phyloP scores from a whole-genome alignment of 2,113 vertebrate genomes.

The Ploceus nigricollis region DNA sequence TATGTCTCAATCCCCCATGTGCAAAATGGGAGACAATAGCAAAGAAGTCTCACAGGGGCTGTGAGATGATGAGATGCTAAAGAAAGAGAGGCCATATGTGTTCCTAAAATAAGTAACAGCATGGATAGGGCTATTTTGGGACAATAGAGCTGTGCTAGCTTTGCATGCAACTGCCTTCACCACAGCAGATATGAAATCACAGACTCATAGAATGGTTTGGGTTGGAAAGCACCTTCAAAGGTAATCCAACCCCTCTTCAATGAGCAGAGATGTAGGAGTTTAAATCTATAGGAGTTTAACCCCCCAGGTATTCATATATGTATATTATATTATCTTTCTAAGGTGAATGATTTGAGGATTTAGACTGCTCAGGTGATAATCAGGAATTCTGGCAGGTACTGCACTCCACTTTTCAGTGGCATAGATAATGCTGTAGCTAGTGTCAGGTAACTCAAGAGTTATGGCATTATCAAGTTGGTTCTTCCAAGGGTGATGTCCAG shows the following conservation, averaged over 20 bases:
- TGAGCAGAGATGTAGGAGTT: not conserved
- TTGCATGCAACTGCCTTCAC: constrained; percentile 30
- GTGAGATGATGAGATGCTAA: constrained; percentile 37
- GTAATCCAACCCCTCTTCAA: not conserved
- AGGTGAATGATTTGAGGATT: not conserved
- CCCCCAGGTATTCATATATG: not conserved
- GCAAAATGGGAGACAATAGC: constrained; percentile 46
- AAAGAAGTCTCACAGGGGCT: constrained; percentile 21
- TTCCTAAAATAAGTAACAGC: constrained; percentile 56
- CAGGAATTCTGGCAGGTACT: constrained; percentile 49
- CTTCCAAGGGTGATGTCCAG: not conserved
- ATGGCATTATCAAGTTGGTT: fast-evolving
- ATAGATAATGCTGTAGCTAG: not conserved
- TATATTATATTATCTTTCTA: not conserved
- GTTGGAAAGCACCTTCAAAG: not conserved
- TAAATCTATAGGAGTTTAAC: not conserved
- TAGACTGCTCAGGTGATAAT: constrained; percentile 16
- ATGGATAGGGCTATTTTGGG: constrained; percentile 34
- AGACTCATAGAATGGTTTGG: not conserved
- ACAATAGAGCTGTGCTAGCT: constrained; percentile 24
- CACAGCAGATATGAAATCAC: not conserved
- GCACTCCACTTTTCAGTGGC: not conserved
- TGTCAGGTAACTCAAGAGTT: not conserved
- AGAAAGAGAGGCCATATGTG: constrained; percentile 49
- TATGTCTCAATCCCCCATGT: not conserved